phyloP scores from a whole-genome alignment of 1,140 invertebrate genomes.

The Drosophila virilis region DNA sequence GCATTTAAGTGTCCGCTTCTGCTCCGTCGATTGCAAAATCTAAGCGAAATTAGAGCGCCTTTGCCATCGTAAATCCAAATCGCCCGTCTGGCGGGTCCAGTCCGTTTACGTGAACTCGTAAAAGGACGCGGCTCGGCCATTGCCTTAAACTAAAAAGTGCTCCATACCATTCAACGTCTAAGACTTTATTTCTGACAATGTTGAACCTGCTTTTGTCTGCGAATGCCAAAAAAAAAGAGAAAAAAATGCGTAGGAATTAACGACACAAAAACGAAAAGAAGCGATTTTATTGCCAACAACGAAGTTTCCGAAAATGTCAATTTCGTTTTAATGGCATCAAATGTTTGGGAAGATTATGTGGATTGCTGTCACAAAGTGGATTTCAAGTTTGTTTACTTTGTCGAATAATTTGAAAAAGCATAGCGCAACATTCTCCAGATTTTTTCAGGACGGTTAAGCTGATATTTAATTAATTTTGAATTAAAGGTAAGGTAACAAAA shows the following conservation, averaged over 20 bases:
- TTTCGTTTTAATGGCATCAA: constrained; percentile 77
- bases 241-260: constrained; percentile 68
- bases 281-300: constrained; percentile 75
- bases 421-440: neutral
- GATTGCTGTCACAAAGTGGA: constrained; percentile 76
- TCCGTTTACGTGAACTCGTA: constrained; percentile 71
- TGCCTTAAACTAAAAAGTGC: constrained; percentile 35
- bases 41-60: constrained; percentile 70
- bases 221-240: constrained; percentile 27
- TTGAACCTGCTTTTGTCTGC: constrained; percentile 56
- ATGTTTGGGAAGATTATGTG: constrained; percentile 75
- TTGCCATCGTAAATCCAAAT: constrained; percentile 68
- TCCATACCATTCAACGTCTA: constrained; percentile 13
- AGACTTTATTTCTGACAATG: constrained; percentile 66
- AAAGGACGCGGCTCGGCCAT: constrained; percentile 39
- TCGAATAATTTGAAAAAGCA: constrained; percentile 22
- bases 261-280: constrained; percentile 35
- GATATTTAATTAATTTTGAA: neutral
- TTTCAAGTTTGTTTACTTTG: constrained; percentile 55
- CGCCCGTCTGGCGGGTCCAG: constrained; percentile 34
- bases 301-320: constrained; percentile 80
- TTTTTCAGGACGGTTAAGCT: neutral
- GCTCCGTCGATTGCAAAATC: constrained; percentile 65
- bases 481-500: neutral
- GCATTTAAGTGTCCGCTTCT: constrained; percentile 48